Conservation (phyloP, 1,140 invertebrate genomes). For the Dendrolimus kikuchii region DNA sequence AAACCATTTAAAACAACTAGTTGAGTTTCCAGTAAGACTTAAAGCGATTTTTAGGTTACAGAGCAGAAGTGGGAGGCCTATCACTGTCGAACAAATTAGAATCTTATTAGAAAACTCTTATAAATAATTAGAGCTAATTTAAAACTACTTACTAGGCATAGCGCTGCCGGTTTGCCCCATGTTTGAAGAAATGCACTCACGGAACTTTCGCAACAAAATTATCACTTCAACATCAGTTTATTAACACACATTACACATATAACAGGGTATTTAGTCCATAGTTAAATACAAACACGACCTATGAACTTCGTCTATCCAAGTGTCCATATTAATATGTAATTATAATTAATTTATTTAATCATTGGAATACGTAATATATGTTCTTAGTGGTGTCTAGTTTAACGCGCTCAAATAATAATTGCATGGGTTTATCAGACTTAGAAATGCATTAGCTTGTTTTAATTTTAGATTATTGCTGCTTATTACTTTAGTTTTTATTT, state of each 20-base stretch:
- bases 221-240: slow-evolving; percentile 28
- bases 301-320: slow-evolving; percentile 9
- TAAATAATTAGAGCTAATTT: slow-evolving; percentile 18
- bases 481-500: no score
- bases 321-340: neutral
- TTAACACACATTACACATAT: slow-evolving; percentile 13
- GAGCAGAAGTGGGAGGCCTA: neutral
- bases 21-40: no score
- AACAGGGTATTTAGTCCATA: slow-evolving; percentile 7
- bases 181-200: slow-evolving; percentile 13
- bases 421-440: no score
- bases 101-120: slow-evolving; percentile 24
- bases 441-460: no score
- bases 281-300: slow-evolving; percentile 12
- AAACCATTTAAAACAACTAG: no score
- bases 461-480: no score
- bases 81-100: slow-evolving; percentile 12
- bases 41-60: no score
- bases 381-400: slow-evolving; percentile 1
- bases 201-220: slow-evolving; percentile 16
- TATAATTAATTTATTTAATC: slow-evolving; percentile 4
- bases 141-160: slow-evolving; percentile 49
- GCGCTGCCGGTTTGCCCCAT: slow-evolving; percentile 60
- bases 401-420: no score
- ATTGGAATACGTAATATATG: slow-evolving; percentile 17